Conservation (phyloP, 2,113 vertebrate species). For the Naja naja region DNA sequence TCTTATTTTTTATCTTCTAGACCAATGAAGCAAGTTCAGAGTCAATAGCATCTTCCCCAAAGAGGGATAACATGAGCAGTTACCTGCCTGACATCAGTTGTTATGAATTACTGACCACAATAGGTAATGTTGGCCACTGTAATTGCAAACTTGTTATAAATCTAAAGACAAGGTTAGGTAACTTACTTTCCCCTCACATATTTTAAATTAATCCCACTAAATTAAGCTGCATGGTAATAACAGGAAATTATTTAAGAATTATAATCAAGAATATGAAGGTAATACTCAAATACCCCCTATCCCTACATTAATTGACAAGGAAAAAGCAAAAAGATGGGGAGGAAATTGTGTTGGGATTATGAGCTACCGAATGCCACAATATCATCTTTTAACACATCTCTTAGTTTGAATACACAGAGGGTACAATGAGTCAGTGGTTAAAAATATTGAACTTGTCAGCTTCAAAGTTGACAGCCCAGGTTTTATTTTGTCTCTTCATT, state of each 20-base stretch:
- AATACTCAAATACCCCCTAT: neutral
- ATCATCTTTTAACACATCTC: neutral
- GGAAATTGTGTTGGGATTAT: neutral
- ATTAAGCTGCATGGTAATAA: neutral
- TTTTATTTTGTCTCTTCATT: neutral
- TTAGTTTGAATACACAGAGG: neutral
- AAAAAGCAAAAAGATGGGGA: neutral
- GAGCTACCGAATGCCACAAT: neutral
- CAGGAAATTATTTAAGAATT: neutral
- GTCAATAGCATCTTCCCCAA: constrained; percentile 84
- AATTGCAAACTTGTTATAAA: neutral
- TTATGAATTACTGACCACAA: constrained; percentile 86
- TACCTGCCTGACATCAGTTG: constrained; percentile 86
- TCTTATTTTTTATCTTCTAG: constrained; percentile 65
- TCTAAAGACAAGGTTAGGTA: neutral
- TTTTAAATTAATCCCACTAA: neutral
- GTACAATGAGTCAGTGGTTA: neutral
- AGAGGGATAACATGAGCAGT: constrained; percentile 86
- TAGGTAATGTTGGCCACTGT: constrained; percentile 74
- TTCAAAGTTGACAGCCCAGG: neutral
- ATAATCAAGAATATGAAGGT: neutral
- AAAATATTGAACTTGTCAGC: neutral
- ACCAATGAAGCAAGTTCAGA: constrained; percentile 93
- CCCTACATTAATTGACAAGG: neutral
- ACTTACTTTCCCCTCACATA: neutral